Evolutionary conservation across 1,140 invertebrate species (phyloP).

Genomic region (Kradibia gibbosae): DNA sequence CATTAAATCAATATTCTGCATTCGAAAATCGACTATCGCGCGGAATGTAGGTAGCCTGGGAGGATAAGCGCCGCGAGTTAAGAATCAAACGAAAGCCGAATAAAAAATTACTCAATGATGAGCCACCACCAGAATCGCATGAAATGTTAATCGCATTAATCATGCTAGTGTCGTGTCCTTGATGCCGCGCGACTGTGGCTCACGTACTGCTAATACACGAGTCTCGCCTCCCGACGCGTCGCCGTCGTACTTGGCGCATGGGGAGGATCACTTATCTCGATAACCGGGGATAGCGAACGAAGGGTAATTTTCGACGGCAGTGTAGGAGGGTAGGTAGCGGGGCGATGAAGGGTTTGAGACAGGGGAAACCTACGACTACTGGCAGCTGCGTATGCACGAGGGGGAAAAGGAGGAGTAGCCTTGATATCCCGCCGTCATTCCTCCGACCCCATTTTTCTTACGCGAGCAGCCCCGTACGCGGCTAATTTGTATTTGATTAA

Average conservation of each 20-base stretch:
- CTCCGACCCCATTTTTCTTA: not conserved
- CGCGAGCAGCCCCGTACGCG: not conserved
- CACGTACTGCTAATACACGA: not conserved
- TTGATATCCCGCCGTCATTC: not conserved
- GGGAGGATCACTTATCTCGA: slow-evolving; percentile 32
- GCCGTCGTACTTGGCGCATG: slow-evolving; percentile 26
- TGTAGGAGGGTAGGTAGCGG: too few species aligned
- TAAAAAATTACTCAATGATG: slow-evolving; percentile 7
- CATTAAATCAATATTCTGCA: not conserved
- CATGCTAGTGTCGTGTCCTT: slow-evolving; percentile 14
- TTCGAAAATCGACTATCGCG: not conserved
- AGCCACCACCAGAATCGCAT: not conserved
- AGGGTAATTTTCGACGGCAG: too few species aligned
- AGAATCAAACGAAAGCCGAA: not conserved
- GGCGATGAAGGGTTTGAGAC: too few species aligned
- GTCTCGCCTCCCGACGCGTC: not conserved
- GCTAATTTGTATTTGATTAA: slow-evolving; percentile 50
- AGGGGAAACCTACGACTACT: slow-evolving; percentile 36
- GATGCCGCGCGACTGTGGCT: not conserved
- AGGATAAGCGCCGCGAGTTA: not conserved
- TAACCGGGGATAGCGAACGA: not conserved
- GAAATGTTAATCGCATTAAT: slow-evolving; percentile 26
- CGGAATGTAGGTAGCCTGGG: not conserved
- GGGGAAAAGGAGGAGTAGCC: not conserved
- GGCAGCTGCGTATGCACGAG: slow-evolving; percentile 28